Evolutionary conservation across 2,113 vertebrate genomes (phyloP), one percentile per base, ranked within the genome.

Genomic region (Mola mola): DNA sequence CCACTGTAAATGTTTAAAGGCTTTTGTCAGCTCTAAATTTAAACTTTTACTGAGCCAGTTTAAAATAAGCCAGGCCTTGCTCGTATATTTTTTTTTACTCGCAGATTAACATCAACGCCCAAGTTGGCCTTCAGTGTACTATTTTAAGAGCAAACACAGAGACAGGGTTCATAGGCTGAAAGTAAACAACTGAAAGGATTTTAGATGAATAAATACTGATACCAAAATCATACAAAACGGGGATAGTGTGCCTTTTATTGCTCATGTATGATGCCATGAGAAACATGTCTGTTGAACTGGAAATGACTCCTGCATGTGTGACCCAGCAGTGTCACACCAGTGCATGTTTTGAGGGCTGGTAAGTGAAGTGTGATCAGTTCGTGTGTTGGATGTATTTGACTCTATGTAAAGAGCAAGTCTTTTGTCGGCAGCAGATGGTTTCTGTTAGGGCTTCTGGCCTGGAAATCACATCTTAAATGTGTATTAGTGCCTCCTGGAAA

Each of bases 21-120:
- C 40, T 62, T 75, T 72, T 49, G 58, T 76, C 43, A 52, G 43
- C 42, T 74, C 77, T 79, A 77, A 77, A 64, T 72, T 65, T 81
- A 70, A 57, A 63, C 66, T 47, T 53, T 80, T 58, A 79, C 67
- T 42, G 43, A 60, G 46, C 31, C 2, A 9, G 41, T 56, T 53
- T 34, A 72, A 66, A 84, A 61, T 26, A 47, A 78, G 38, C 59
- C 60, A 11, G 15, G 34, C 21, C 10, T n/a, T 25, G 12, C 24
- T 77, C 72, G 65, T 70, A 5, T 76, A 7, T 40, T 65, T 67
- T 6, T 38, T 68, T 66, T 58, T 15, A 41, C 43, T 38, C 41
- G 5, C 33, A 26, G 34, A 25, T 59, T 11, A 51, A 72, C 46
- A 16, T 31, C 40, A 0, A 66, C 53, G 48, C 17, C 22, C 2